Evolutionary conservation across 2,113 vertebrate species (phyloP), one percentile per base, ranked within the genome.

Genomic region (Petrocephalus zakoni): DNA sequence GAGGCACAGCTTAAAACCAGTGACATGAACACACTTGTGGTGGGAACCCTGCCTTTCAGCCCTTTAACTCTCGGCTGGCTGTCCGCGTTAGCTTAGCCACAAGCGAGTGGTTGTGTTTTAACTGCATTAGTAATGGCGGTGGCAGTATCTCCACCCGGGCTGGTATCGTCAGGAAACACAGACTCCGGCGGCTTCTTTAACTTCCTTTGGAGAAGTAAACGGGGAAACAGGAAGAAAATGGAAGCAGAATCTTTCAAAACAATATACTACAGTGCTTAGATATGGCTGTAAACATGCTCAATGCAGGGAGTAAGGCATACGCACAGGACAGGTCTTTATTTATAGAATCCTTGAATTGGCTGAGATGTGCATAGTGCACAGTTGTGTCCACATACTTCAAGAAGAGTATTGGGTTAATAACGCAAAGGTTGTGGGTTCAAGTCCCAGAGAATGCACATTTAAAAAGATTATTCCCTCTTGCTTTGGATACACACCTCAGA

Each of bases 171-270:
- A 88, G 88, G 88, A 88, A 88, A 58, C 53, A 34, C 53, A 11
- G 52, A 58, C 37, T 49, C 52, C 53, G 15, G 82, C 78, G 0
- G 34, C 29, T 17, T 53, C 75, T 84, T 52, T 51, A 25, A 88
- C 52, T 88, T 88, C 88, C 88, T 88, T 58, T 25, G 52, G 72
- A 78, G 72, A 19, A 78, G 72, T 5, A 34, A 78, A 78, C 42
- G 72, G 72, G 6, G 37, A 19, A 13, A 34, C 42, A 42, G n/a
- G 68, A 75, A 75, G 42, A 75, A 42, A 78, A 42, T 17, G 17
- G 72, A 51, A 42, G 10, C 51, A 52, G 15, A 84, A 29, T 0
- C 34, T 4, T 51, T 61, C 34, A 83, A 58, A 83, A 88, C 53
- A 61, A 25, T 22, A 58, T 55, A n/a, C 0, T 13, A 47, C 47